A percentile compares a stretch with the other conserved stretches of the same genome.
Evolutionary conservation across 2,113 vertebrate species (phyloP).

Genomic region (Mesocricetus auratus): DNA sequence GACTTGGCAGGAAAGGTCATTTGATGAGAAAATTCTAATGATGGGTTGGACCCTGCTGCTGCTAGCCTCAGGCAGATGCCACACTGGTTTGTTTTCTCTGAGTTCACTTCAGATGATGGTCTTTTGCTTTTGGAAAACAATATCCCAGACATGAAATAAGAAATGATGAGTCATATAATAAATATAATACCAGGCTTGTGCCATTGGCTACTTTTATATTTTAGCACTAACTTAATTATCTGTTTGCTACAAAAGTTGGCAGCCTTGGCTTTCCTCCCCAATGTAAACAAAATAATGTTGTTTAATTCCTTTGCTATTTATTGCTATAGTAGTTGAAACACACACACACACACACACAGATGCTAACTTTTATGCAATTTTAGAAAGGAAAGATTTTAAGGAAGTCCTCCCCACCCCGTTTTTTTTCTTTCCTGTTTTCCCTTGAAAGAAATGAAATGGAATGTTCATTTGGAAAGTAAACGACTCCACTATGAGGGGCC

Average conservation of each 20-base stretch:
- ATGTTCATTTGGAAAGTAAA: constrained; percentile 47
- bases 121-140: constrained; percentile 73
- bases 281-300: constrained; percentile 78
- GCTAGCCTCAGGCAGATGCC: background rate
- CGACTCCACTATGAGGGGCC: background rate
- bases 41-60: background rate
- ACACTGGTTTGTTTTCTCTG: background rate
- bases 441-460: constrained; percentile 12
- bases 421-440: background rate
- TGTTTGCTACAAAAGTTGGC: constrained; percentile 75
- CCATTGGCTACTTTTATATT: constrained; percentile 55
- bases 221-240: constrained; percentile 75
- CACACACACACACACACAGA: background rate
- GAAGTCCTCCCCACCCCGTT: background rate
- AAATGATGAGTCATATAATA: constrained; percentile 76
- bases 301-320: constrained; percentile 60
- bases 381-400: constrained; percentile 40
- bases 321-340: constrained; percentile 55
- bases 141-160: constrained; percentile 74
- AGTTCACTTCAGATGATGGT: constrained; percentile 56
- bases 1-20: background rate
- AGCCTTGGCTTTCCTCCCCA: constrained; percentile 49
- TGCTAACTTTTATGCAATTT: constrained; percentile 44
- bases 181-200: constrained; percentile 74
- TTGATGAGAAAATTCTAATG: background rate